Evolutionary conservation across 2,888 invertebrate genomes (phyloP).

Genomic region (Crocallis elinguaria): DNA sequence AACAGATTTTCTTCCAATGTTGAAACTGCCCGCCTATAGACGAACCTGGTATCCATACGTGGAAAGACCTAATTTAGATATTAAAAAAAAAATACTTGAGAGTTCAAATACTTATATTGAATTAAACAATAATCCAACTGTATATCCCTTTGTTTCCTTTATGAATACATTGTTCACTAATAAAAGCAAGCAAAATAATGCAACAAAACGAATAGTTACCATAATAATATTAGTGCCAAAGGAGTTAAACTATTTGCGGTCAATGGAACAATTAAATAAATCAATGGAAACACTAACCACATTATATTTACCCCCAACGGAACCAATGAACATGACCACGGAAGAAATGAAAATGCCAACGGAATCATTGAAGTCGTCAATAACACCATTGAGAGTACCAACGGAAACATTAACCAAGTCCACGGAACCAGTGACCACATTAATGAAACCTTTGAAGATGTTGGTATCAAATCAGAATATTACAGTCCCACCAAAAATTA

Average conservation of each 20-base stretch:
- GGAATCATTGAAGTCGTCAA: no score
- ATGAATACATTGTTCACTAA: neutral
- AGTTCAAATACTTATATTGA: neutral
- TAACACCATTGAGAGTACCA: no score
- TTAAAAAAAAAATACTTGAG: neutral
- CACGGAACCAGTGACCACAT: no score
- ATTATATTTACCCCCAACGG: no score
- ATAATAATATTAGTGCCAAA: conserved; percentile 18
- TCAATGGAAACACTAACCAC: no score
- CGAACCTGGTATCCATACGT: neutral
- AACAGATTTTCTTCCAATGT: neutral
- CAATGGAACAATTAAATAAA: neutral
- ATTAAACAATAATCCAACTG: neutral
- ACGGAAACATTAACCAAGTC: no score
- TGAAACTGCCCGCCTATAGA: neutral
- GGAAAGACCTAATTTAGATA: neutral
- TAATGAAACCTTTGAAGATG: no score
- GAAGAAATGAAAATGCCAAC: no score
- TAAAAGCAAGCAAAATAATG: neutral
- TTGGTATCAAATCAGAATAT: no score
- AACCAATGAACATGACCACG: no score
- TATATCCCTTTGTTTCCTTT: neutral
- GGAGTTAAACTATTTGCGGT: conserved; percentile 2
- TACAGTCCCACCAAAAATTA: neutral
- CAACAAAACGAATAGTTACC: conserved; percentile 5